These are phyloP conservation scores for Sula dactylatra DNA, from an alignment of 2,113 vertebrate genomes.

Conservation along the genomic window DNA sequence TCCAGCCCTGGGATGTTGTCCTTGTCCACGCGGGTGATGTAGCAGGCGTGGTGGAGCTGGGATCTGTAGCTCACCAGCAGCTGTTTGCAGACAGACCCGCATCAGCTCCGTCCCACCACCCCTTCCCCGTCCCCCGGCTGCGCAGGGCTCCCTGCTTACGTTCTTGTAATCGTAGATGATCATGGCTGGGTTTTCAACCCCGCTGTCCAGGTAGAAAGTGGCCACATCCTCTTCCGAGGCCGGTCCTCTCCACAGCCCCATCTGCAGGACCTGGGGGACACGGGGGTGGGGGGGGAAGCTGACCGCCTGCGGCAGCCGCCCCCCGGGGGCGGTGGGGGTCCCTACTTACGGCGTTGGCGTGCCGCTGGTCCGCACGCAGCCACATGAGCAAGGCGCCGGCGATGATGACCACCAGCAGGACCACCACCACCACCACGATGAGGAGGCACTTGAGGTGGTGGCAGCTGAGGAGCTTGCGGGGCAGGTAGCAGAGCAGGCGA, in stretches of 20 bases:
- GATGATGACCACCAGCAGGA: neutral
- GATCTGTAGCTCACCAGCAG: constrained; percentile 74
- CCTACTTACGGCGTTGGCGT: neutral
- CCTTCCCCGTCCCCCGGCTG: accelerated
- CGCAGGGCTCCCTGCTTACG: neutral
- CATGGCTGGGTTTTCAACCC: neutral
- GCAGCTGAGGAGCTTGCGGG: constrained; percentile 43
- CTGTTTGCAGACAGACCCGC: neutral
- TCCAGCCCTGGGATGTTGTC: constrained; percentile 72
- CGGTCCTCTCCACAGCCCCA: neutral
- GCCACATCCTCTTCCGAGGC: neutral
- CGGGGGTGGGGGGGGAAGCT: accelerated
- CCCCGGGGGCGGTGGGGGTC: accelerated
- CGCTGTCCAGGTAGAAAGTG: constrained; percentile 32
- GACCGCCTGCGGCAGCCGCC: neutral
- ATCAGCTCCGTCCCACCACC: accelerated
- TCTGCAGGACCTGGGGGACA: neutral
- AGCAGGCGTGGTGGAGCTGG: constrained; percentile 54
- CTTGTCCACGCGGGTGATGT: constrained; percentile 60
- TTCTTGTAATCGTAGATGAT: constrained; percentile 40
- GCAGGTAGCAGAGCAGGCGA: constrained; percentile 43
- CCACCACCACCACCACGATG: neutral
- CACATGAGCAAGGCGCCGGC: constrained; percentile 4
- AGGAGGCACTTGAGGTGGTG: constrained; percentile 25
- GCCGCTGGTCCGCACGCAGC: neutral